Conservation (phyloP, 2,113 vertebrate genomes). For the Ceyx margarethae region DNA sequence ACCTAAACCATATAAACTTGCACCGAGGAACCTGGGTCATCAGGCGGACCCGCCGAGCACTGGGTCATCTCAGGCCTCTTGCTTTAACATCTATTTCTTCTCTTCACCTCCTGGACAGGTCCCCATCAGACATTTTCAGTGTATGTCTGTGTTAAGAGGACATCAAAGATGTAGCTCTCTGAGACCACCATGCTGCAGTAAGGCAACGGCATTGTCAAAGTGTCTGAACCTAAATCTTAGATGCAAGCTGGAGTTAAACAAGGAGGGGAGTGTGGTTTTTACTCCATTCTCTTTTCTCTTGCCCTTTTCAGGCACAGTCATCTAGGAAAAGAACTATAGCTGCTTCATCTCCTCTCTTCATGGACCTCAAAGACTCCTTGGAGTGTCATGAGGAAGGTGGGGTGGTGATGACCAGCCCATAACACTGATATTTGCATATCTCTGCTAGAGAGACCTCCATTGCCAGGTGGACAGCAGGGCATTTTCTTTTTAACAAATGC, state of each 20-base stretch:
- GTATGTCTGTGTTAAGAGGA: neutral
- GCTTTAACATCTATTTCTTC: neutral
- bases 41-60: neutral
- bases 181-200: neutral
- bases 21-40: neutral
- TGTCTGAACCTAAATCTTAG: neutral
- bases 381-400: neutral
- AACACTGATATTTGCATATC: neutral
- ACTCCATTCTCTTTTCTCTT: neutral
- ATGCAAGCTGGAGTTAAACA: neutral
- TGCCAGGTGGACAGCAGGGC: neutral
- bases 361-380: neutral
- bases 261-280: neutral
- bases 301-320: accelerated
- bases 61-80: neutral
- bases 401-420: neutral
- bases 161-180: neutral
- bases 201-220: neutral
- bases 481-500: neutral
- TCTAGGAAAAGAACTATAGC: neutral
- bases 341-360: neutral
- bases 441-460: neutral
- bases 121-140: neutral
- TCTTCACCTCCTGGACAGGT: neutral
- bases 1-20: neutral